Evolutionary conservation across 2,888 invertebrate genomes (phyloP), one percentile per base, ranked within the genome.

Genomic region (Sthenelais limicola): DNA sequence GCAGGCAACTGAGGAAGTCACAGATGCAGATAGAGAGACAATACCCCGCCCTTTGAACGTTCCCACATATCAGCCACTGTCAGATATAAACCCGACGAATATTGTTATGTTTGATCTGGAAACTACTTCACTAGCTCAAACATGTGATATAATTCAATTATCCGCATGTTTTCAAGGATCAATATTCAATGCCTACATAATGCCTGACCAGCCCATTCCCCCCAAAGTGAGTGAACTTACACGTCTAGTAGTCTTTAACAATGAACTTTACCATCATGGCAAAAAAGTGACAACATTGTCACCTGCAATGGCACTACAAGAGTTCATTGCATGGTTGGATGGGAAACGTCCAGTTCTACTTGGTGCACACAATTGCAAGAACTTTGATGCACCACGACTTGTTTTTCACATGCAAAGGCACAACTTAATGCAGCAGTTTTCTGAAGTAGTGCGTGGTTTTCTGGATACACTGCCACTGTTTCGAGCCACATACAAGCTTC

Each of bases 51-150:
- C 67, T 47, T 3, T 12, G 5, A 7, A 7, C 26, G 9, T 24
- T 28, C 12, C 67, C 21, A 4, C 5, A 12, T 26, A 26, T 21
- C 26, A 26, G 5, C 32, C 12, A 47, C n/a, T 15, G 24, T 21
- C 43, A 43, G 28, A 47, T 7, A 12, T 26, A 2, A 47, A 18
- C 9, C 24, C 7, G 28, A 15, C 24, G 5, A 56, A 56, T 4
- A 7, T 56, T 5, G 9, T 21, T 28, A 47, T 43, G 15, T 67
- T 67, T 67, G 47, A 67, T 26, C 26, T 67, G 18, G 67, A 67
- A 26, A 47, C 67, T 3, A 67, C 67, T 1, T 67, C 67, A 47
- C 21, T 67, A 28, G 26, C 21, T 12, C 12, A 47, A 30, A 47
- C 38, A 5, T 24, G 52, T 4, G 52, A 52, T 30, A 52, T 52